Evolutionary conservation across 2,113 vertebrate genomes (phyloP).

Genomic region (Pelvicachromis taeniatus): DNA sequence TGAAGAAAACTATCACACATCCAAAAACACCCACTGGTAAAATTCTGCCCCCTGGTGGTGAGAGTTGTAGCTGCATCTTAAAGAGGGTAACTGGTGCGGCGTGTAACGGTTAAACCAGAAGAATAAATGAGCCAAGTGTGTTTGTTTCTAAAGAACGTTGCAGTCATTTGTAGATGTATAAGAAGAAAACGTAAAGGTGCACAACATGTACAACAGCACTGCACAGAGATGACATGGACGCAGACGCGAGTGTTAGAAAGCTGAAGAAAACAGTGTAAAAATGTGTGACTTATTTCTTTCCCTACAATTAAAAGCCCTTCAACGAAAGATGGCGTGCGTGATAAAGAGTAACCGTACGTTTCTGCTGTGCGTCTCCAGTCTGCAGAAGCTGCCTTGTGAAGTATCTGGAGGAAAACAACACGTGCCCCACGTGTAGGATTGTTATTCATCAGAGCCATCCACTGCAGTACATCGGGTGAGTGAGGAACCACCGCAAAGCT

Average conservation of each 20-base stretch:
- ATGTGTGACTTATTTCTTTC: background rate
- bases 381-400: slow-evolving; percentile 98
- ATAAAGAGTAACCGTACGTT: background rate
- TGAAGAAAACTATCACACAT: too few species aligned
- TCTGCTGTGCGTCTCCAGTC: slow-evolving; percentile 72
- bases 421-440: slow-evolving; percentile 96
- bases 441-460: slow-evolving; percentile 99
- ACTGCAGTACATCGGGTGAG: slow-evolving; percentile 97
- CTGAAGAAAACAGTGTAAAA: background rate
- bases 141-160: background rate
- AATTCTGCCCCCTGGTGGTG: too few species aligned
- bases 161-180: background rate
- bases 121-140: background rate
- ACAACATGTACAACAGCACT: background rate
- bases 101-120: background rate
- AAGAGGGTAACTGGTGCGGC: background rate
- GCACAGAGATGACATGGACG: background rate
- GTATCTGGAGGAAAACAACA: slow-evolving; percentile 99
- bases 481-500: background rate
- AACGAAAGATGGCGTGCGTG: background rate
- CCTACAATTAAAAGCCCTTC: background rate
- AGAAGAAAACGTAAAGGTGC: background rate
- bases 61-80: too few species aligned
- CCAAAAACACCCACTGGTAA: too few species aligned
- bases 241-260: background rate